Base-by-base conservation (phyloP, 1,140 invertebrate species). In the Drosophila pseudoananassae region DNA sequence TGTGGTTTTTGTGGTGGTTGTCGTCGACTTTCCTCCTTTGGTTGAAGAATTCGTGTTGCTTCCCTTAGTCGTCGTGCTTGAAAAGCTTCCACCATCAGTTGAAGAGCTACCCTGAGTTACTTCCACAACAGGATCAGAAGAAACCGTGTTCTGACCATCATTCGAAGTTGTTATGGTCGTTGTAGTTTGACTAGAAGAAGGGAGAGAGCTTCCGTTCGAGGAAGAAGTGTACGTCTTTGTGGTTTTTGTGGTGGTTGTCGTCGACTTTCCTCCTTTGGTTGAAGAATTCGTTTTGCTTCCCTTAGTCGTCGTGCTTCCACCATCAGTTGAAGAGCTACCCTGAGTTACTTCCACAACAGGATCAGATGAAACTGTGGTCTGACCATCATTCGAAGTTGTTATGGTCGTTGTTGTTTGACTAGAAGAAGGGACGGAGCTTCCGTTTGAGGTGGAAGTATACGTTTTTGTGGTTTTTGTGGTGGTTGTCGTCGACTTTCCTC, bases 141-240 rank as follows among this genome's bases (percentile, higher is more conserved):
- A 15, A 36, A 12, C 10, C 10, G 33, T 36, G 33, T 12, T 4
- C 10, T 36, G 33, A n/a, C 33, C 33, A 36, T 36, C 33, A 12
- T 12, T 36, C 4, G 33, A 12, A 12, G 73, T 20, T 8, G 63
- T 70, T 20, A 45, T 43, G 9, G 7, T 25, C 23, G 60, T 57
- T 5, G 55, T 60, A 12, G 65, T 46, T 36, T 36, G 10, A 47
- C 47, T 55, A 6, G 68, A 36, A n/a, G n/a, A n/a, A 36, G 33
- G 33, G 0, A n/a, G 3, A 4, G 33, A 36, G 12, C 33, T 36
- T 50, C 45, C 31, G 31, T 15, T 45, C 2, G 36, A 36, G 0
- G 15, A 8, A 3, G 12, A 36, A 36, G 33, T 36, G 10, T n/a
- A 36, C 3, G 33, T 36, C 33, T 36, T 36, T 1, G 12, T 36